Conservation (phyloP, 2,113 vertebrate species). For the Australoheros scitulus region DNA sequence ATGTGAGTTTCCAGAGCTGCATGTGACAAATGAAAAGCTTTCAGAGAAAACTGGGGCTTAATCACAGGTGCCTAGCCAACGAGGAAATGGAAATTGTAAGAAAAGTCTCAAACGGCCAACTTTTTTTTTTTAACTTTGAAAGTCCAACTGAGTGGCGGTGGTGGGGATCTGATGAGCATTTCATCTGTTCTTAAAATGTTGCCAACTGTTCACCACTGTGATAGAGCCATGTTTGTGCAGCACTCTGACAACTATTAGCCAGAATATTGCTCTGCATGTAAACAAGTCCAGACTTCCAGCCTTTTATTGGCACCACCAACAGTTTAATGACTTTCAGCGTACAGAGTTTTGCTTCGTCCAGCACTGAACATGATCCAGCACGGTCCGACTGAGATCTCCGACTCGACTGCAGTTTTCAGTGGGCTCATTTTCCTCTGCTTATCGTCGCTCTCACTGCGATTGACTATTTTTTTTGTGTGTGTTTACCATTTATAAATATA, state of each 20-base stretch:
- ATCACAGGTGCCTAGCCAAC: not conserved
- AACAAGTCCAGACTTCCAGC: not conserved
- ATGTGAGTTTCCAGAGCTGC: conserved; percentile 12
- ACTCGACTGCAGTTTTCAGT: not conserved
- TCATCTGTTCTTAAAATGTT: not conserved
- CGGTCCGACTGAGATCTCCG: not conserved
- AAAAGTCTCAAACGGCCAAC: not conserved
- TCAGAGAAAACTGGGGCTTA: not conserved
- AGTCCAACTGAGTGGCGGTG: not conserved
- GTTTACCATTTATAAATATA: not conserved
- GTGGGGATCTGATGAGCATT: not conserved
- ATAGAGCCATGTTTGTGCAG: not conserved
- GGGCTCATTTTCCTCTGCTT: not conserved
- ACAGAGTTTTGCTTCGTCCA: not conserved
- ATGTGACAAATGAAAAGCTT: not conserved
- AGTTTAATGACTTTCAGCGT: not conserved
- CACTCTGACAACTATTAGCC: not conserved
- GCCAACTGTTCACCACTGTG: not conserved
- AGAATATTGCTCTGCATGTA: not conserved
- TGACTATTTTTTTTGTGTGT: not conserved
- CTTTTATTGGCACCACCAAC: not conserved
- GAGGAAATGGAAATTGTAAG: not conserved
- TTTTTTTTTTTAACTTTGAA: not conserved
- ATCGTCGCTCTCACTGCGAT: not conserved
- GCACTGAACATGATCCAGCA: not conserved